Base-by-base conservation (phyloP, 2,888 invertebrate genomes). In the Patella ulyssiponensis region DNA sequence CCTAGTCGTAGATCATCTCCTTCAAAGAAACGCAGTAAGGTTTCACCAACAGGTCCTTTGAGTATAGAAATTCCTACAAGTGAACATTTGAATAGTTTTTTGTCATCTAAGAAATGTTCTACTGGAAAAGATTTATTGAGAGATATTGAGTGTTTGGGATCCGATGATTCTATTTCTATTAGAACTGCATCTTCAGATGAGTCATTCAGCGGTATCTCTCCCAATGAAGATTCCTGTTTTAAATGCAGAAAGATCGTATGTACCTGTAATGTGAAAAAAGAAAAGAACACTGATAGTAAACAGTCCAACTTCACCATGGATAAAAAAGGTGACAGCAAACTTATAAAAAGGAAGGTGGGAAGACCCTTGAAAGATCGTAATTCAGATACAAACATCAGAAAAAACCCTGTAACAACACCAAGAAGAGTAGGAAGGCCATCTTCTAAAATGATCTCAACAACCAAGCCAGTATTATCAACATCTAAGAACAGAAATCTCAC, bases 141-240 rank as follows among this genome's bases (percentile, higher is more conserved):
- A 12, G 64, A 64, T 14, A 64, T 64, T 33, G 54, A 71, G 12
- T 71, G 51, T 17, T 27, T 33, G 3, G 51, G 74, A 3, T 33
- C 76, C 20, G 86, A 86, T 77, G 83, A 85, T 76, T 75, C 76
- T 20, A 69, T 86, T 20, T 86, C 86, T 23, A 79, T 86, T 54
- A 80, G 83, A 23, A 82, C 85, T 5, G 76, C 77, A 23, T 84
- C 84, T 1, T 87, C 86, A 7, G 87, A 86, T 73, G 84, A 83
- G 17, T 83, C 83, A 3, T 73, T 81, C 20, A 79, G 77, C 12
- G 64, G 64, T 33, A 33, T 33, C 12, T 23, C 64, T 15, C 64
- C 64, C 3, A 14, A 23, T 23, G 64, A 64, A 23, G 64, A 64
- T 23, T 23, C 64, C 14, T 64, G 64, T 64, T 11, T 12, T 23